phyloP scores from a whole-genome alignment of 1,140 invertebrate genomes.

The Plectrocnemia conspersa region DNA sequence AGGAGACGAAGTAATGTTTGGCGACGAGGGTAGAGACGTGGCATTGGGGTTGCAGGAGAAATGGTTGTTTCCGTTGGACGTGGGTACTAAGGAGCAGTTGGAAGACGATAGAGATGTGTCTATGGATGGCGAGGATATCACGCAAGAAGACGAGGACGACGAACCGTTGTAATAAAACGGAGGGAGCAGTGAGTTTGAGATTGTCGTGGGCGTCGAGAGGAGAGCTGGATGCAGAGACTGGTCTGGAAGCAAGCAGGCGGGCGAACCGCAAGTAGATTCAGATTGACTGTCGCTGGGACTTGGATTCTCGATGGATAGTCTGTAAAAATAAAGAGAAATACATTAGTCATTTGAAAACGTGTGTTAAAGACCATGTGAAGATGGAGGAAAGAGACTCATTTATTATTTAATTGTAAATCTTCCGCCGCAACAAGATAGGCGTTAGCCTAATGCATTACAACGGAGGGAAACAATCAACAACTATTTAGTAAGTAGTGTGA shows the following conservation, averaged over 20 bases:
- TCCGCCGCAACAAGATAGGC: too few relatives aligned
- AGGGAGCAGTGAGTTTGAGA: constrained; percentile 1
- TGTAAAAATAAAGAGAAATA: constrained; percentile 16
- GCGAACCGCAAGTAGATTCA: constrained; percentile 18
- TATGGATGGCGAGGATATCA: not conserved
- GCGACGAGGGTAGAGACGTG: not conserved
- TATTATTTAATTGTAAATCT: too few relatives aligned
- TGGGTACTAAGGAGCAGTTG: not conserved
- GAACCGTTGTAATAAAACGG: constrained; percentile 9
- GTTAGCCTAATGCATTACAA: not conserved
- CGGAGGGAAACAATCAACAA: not conserved
- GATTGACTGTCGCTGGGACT: constrained; percentile 23
- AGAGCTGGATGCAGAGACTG: constrained; percentile 16
- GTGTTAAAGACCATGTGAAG: not conserved
- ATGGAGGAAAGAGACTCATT: not conserved
- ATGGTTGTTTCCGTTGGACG: not conserved
- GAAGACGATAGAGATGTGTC: constrained; percentile 9
- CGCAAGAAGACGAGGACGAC: not conserved
- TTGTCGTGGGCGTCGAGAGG: constrained; percentile 9
- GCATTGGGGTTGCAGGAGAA: constrained; percentile 1
- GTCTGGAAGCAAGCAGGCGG: constrained; percentile 11
- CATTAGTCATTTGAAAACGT: not conserved
- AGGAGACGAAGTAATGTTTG: constrained; percentile 9
- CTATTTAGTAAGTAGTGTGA: not conserved
- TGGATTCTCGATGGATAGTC: constrained; percentile 14